phyloP scores from a whole-genome alignment of 35 echinoderm and acorn worm species.

The Hemicentrotus pulcherrimus region DNA sequence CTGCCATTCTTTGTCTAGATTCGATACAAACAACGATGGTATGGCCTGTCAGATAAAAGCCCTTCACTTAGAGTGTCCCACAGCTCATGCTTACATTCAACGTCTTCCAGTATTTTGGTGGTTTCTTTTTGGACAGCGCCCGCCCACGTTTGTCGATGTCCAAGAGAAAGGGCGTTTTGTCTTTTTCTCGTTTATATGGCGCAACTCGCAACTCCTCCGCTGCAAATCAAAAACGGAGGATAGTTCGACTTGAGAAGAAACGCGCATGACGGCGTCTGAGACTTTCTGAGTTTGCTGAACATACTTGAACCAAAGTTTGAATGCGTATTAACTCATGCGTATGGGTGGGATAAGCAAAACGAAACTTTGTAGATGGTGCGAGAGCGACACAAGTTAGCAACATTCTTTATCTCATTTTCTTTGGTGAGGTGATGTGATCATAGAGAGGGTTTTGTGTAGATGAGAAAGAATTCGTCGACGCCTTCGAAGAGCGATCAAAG shows the following conservation, averaged over 20 bases:
- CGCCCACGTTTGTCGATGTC: not conserved
- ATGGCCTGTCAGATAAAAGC: not conserved
- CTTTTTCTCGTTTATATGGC: not conserved
- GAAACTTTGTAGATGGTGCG: not conserved
- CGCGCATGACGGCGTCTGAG: not conserved
- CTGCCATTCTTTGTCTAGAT: not conserved
- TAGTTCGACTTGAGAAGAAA: not conserved
- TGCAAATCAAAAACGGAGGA: not conserved
- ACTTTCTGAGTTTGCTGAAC: not conserved
- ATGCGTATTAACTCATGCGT: not conserved
- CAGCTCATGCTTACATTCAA: not conserved
- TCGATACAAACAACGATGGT: not conserved
- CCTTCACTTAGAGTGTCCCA: not conserved
- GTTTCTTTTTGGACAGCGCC: constrained; percentile 1
- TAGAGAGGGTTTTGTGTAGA: not conserved
- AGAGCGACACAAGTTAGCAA: not conserved
- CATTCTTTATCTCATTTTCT: not conserved
- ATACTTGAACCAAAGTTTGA: not conserved
- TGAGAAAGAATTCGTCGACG: not conserved
- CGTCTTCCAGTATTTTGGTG: not conserved
- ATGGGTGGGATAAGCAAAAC: not conserved
- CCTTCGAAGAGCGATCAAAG: not conserved
- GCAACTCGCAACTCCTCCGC: not conserved
- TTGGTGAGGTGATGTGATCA: not conserved
- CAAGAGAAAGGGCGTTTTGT: not conserved